phyloP scores from a whole-genome alignment of 2,797 vertebrate genomes.

The Enoplosus armatus region DNA sequence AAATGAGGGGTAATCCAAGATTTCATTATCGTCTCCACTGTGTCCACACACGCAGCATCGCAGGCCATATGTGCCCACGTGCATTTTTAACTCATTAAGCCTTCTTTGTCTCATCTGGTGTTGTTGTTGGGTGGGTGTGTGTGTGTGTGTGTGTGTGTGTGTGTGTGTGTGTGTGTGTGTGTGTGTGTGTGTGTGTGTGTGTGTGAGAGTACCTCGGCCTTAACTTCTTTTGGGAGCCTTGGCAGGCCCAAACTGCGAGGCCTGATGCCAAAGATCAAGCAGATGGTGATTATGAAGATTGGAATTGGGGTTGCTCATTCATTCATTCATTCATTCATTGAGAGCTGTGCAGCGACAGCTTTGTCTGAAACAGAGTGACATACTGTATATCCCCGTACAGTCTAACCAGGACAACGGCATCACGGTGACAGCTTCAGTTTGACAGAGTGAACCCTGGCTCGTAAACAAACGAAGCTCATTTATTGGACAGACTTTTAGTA shows the following conservation, averaged over 20 bases:
- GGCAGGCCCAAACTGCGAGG: constrained; percentile 38
- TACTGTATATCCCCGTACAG: not conserved
- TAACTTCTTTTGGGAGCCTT: constrained; percentile 32
- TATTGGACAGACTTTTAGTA: not conserved
- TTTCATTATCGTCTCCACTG: constrained; percentile 78
- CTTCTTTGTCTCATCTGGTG: constrained; percentile 64
- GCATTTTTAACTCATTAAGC: constrained; percentile 78
- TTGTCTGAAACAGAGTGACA: constrained; percentile 17
- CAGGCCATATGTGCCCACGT: constrained; percentile 74
- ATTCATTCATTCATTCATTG: constrained; percentile 42
- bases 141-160: constrained; percentile 30
- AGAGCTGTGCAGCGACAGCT: constrained; percentile 35
- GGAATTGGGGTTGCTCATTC: constrained; percentile 45
- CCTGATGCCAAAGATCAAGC: constrained; percentile 77
- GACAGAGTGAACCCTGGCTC: not conserved
- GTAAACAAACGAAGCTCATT: not conserved
- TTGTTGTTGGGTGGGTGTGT: constrained; percentile 33
- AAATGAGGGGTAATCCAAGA: constrained; percentile 82
- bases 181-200: constrained; percentile 22
- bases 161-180: constrained; percentile 36
- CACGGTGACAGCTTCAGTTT: not conserved
- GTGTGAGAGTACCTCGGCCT: constrained; percentile 13
- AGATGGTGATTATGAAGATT: constrained; percentile 77
- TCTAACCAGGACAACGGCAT: not conserved
- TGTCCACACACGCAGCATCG: constrained; percentile 58